phyloP scores from a whole-genome alignment of 2,797 vertebrate species.

The Chaetodon trifasciatus region DNA sequence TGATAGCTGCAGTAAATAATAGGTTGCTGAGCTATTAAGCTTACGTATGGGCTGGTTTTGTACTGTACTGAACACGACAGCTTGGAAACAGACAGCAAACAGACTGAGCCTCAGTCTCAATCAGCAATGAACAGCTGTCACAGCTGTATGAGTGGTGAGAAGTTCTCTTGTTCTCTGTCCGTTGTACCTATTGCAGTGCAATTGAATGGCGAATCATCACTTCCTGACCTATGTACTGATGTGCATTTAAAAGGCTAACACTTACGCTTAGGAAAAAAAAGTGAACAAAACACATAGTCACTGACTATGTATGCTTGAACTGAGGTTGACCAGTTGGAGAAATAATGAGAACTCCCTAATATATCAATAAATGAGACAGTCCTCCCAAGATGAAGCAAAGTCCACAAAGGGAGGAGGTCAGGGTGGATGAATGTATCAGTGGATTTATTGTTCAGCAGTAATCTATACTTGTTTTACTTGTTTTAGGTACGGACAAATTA shows the following conservation, averaged over 20 bases:
- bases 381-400: neutral
- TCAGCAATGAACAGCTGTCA: neutral
- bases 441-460: too few species aligned
- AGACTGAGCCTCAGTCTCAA: neutral
- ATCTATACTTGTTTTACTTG: too few species aligned
- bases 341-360: neutral
- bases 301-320: neutral
- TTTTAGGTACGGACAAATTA: too few species aligned
- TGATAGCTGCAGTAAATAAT: neutral
- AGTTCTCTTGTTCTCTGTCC: neutral
- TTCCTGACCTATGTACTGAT: too few species aligned
- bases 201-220: neutral
- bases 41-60: neutral
- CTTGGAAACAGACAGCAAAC: neutral
- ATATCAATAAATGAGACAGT: neutral
- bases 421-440: neutral
- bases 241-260: too few species aligned
- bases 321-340: neutral
- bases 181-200: neutral
- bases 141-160: neutral
- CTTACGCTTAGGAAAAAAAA: too few species aligned
- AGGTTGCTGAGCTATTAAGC: neutral
- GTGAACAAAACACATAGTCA: neutral
- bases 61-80: neutral
- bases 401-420: neutral